phyloP scores from a whole-genome alignment of 2,113 vertebrate genomes.

The Catharus bicknelli region DNA sequence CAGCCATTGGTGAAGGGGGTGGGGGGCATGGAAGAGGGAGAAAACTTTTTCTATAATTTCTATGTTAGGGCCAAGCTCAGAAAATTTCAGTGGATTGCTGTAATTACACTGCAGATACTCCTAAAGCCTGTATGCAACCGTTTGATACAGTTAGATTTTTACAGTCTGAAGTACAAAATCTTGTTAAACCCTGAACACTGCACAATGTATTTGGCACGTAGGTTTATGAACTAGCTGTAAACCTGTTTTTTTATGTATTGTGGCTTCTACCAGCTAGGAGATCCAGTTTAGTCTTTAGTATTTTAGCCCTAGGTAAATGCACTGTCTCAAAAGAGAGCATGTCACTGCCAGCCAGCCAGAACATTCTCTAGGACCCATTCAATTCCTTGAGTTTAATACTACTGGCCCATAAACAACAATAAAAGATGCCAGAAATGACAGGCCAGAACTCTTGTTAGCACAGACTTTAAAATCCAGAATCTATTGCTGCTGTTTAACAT shows the following conservation, averaged over 20 bases:
- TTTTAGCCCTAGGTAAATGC: background rate
- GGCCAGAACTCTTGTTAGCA: background rate
- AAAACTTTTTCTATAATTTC: background rate
- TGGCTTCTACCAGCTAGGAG: background rate
- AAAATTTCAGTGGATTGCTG: background rate
- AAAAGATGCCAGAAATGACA: background rate
- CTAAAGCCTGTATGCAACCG: background rate
- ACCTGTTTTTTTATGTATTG: background rate
- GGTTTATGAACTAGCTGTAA: background rate
- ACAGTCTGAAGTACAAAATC: background rate
- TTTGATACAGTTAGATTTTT: background rate
- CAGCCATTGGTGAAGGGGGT: background rate
- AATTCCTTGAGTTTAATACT: background rate
- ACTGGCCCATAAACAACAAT: background rate
- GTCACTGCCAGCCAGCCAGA: background rate
- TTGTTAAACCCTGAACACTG: slow-evolving; percentile 1
- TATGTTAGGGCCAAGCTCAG: background rate
- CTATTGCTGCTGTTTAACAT: background rate
- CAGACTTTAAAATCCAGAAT: background rate
- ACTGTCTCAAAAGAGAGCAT: background rate
- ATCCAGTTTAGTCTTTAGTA: background rate
- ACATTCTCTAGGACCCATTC: background rate
- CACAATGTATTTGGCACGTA: background rate
- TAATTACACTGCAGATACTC: background rate
- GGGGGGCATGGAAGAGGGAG: rapidly evolving